Conservation (phyloP, 2,888 invertebrate species). For the Morpho deidamia region DNA sequence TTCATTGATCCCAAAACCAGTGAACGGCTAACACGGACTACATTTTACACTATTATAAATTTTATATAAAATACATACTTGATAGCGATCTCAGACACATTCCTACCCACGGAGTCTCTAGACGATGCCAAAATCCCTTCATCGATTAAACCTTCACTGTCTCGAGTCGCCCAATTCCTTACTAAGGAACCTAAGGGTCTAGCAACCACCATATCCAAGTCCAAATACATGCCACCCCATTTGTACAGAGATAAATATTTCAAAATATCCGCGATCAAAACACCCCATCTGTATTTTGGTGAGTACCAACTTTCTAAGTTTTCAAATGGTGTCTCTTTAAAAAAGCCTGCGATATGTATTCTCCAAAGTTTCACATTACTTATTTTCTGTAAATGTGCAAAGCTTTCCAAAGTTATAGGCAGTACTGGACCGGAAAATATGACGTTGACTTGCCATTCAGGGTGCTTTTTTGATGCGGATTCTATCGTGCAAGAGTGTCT, state of each 20-base stretch:
- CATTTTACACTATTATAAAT: neutral
- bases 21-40: no score
- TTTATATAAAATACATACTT: conserved; percentile 23
- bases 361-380: conserved; percentile 71
- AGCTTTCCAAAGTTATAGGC: conserved; percentile 30
- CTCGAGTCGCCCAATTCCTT: conserved; percentile 80
- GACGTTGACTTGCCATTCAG: conserved; percentile 74
- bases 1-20: no score
- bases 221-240: conserved; percentile 87
- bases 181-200: conserved; percentile 75
- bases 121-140: conserved; percentile 83
- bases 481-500: conserved; percentile 84
- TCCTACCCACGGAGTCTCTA: conserved; percentile 36
- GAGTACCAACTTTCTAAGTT: conserved; percentile 70
- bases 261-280: conserved; percentile 80
- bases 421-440: conserved; percentile 66
- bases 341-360: conserved; percentile 69
- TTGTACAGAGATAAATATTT: conserved; percentile 84
- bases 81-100: conserved; percentile 31
- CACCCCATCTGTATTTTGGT: conserved; percentile 72
- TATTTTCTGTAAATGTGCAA: conserved; percentile 42
- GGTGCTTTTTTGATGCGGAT: conserved; percentile 81
- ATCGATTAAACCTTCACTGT: conserved; percentile 78
- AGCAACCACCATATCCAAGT: conserved; percentile 84
- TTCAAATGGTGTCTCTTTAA: conserved; percentile 77